Evolutionary conservation across 2,113 vertebrate species (phyloP).

Genomic region (Aix galericulata): DNA sequence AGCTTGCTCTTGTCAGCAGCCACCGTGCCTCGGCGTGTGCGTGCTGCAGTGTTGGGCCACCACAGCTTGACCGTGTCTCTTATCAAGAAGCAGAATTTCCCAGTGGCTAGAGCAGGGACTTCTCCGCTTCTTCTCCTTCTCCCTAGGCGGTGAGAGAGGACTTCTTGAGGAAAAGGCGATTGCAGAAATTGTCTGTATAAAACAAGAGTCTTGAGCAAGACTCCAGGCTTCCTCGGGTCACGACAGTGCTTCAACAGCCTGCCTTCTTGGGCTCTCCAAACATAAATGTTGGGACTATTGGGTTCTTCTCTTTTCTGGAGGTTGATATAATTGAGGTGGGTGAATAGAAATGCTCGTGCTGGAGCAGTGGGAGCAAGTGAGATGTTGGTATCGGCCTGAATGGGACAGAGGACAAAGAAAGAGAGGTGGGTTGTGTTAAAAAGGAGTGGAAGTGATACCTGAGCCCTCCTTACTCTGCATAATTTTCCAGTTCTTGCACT

Average conservation of each 20-base stretch:
- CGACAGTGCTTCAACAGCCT: background rate
- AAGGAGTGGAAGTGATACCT: background rate
- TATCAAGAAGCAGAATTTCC: background rate
- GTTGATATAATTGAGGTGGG: background rate
- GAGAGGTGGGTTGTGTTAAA: background rate
- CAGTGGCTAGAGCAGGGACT: background rate
- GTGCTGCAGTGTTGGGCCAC: background rate
- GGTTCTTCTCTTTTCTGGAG: background rate
- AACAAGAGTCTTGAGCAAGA: background rate
- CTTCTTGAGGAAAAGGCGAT: fast-evolving
- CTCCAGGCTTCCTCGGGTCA: background rate
- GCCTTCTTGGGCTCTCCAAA: background rate
- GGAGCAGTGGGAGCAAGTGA: background rate
- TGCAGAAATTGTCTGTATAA: background rate
- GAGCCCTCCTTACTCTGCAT: background rate
- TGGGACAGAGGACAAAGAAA: background rate
- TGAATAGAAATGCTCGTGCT: background rate
- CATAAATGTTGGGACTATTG: background rate
- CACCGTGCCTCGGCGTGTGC: background rate
- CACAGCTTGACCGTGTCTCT: background rate
- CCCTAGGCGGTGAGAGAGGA: background rate
- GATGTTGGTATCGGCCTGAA: background rate
- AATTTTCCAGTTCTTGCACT: background rate
- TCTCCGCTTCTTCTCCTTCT: background rate
- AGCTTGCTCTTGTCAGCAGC: background rate